These are phyloP conservation scores for Lepidurus arcticus DNA, from an alignment of 1,140 invertebrate species.

Conservation along the genomic window DNA sequence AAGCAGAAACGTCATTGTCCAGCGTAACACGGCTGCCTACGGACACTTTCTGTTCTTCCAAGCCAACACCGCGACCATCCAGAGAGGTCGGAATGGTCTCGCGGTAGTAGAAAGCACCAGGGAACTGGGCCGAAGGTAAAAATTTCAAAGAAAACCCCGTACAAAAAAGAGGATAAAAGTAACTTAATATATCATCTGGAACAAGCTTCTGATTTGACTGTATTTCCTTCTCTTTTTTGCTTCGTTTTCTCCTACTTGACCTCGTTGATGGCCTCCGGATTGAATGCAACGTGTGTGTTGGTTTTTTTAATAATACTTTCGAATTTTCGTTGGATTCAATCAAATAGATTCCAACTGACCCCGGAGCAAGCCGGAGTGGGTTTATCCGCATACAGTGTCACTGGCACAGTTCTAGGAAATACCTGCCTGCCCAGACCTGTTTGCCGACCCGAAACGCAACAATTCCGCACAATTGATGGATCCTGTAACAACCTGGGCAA, in stretches of 20 bases:
- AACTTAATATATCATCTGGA: not conserved
- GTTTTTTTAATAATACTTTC: too few species aligned
- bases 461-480: slow-evolving; percentile 50
- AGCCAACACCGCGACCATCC: slow-evolving; percentile 26
- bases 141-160: not conserved
- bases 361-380: slow-evolving; percentile 37
- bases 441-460: slow-evolving; percentile 27
- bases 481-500: slow-evolving; percentile 57
- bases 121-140: slow-evolving; percentile 35
- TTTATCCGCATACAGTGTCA: slow-evolving; percentile 37
- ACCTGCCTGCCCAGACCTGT: slow-evolving; percentile 33
- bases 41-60: slow-evolving; percentile 35
- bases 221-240: not conserved
- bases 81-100: slow-evolving; percentile 24
- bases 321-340: not conserved
- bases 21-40: slow-evolving; percentile 28
- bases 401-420: slow-evolving; percentile 36
- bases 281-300: not conserved
- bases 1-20: slow-evolving; percentile 24
- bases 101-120: slow-evolving; percentile 31
- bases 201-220: not conserved
- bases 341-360: slow-evolving; percentile 37
- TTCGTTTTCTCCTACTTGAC: not conserved
- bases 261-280: not conserved
- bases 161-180: not conserved